A percentile compares a stretch with the other conserved stretches of the same genome.
These are phyloP conservation scores for Pocota personata DNA, from an alignment of 2,888 invertebrate species.

Conservation along the genomic window DNA sequence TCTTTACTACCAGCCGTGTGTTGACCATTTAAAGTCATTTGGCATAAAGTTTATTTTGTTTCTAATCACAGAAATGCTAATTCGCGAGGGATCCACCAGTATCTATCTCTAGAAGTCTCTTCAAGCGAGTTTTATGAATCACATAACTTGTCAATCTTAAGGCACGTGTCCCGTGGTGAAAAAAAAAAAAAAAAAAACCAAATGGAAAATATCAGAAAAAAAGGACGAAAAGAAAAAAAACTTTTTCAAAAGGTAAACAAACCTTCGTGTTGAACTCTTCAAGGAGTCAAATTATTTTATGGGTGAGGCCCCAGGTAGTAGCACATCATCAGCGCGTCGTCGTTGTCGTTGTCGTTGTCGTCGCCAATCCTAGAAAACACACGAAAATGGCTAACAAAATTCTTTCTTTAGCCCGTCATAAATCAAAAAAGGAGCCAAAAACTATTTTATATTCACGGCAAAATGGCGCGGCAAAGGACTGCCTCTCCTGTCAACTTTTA, in stretches of 20 bases:
- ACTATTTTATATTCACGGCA: not conserved
- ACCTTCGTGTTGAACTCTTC: conserved; percentile 34
- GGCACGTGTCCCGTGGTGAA: not conserved
- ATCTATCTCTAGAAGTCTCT: not conserved
- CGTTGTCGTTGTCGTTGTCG: not conserved
- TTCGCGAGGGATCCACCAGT: not conserved
- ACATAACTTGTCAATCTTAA: not conserved
- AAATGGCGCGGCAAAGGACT: not conserved
- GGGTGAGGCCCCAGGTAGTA: conserved; percentile 15
- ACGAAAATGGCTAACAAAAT: conserved; percentile 3
- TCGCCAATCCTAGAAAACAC: conserved; percentile 35
- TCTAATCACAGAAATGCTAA: conserved; percentile 9
- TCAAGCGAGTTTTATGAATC: not conserved
- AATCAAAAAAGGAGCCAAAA: conserved; percentile 28
- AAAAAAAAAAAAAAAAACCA: not conserved
- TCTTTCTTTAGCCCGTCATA: conserved; percentile 11
- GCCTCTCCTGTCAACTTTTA: not conserved
- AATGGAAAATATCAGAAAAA: too few species aligned
- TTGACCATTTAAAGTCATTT: not conserved
- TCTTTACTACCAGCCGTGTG: too few species aligned
- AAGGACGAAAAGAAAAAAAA: not conserved
- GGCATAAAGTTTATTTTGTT: not conserved
- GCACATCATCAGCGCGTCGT: not conserved
- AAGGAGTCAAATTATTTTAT: conserved; percentile 15
- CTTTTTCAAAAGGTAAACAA: conserved; percentile 25